Conservation (phyloP, 2,113 vertebrate genomes). For the Leuciscus idus region DNA sequence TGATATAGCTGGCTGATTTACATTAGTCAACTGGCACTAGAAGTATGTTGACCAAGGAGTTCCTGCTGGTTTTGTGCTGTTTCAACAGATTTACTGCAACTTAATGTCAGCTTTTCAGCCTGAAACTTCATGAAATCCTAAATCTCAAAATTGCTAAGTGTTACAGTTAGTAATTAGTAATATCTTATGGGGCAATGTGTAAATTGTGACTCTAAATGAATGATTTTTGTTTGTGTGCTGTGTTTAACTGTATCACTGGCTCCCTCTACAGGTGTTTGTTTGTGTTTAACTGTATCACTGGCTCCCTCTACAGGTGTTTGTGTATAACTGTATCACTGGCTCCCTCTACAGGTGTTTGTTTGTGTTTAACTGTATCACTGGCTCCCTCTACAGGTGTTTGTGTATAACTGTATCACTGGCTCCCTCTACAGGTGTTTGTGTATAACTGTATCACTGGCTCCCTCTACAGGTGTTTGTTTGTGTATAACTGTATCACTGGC, state of each 20-base stretch:
- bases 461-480: too few relatives aligned
- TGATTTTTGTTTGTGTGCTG: neutral
- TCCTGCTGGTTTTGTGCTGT: too few relatives aligned
- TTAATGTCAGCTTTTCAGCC: neutral
- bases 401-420: too few relatives aligned
- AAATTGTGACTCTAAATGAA: neutral
- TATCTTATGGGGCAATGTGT: neutral
- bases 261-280: conserved; percentile 55
- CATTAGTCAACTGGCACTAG: neutral
- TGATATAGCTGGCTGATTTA: neutral
- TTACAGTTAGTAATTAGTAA: neutral
- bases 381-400: too few relatives aligned
- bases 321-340: conserved; percentile 51
- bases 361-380: too few relatives aligned
- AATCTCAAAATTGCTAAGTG: neutral
- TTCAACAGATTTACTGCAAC: neutral
- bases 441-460: too few relatives aligned
- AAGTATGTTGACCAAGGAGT: too few relatives aligned
- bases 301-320: conserved; percentile 76
- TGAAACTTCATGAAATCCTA: neutral
- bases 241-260: conserved; percentile 46
- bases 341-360: too few relatives aligned
- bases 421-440: too few relatives aligned
- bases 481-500: too few relatives aligned
- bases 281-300: neutral